These are phyloP conservation scores for Hystrix brachyura DNA, from an alignment of 2,113 vertebrate species.

Conservation along the genomic window DNA sequence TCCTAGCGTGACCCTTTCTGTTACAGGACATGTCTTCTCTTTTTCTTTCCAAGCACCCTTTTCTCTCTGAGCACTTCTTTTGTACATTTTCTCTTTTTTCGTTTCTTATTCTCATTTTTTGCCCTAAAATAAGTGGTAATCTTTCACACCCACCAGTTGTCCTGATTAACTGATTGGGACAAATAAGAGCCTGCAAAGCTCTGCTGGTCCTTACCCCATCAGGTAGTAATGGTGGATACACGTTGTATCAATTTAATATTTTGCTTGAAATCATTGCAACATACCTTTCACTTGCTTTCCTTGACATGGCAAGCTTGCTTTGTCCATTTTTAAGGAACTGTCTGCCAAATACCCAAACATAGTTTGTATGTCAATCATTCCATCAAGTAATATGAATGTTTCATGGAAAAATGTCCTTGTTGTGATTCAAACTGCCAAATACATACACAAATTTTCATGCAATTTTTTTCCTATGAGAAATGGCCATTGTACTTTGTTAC, in stretches of 20 bases:
- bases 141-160: background rate
- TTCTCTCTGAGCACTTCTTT: background rate
- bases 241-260: background rate
- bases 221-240: background rate
- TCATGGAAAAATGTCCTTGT: background rate
- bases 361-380: background rate
- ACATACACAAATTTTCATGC: background rate
- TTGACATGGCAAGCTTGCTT: background rate
- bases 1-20: background rate
- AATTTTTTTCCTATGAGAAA: conserved; percentile 1
- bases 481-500: background rate
- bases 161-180: background rate
- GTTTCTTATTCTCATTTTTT: background rate
- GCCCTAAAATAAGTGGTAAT: background rate
- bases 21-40: background rate
- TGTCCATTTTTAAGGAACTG: conserved; percentile 17
- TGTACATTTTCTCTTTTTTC: background rate
- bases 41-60: background rate
- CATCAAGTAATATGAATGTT: background rate
- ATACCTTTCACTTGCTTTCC: background rate
- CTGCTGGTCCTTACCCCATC: background rate
- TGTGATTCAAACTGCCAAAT: background rate
- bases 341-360: background rate
- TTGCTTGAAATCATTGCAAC: background rate
- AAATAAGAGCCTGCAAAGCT: background rate